phyloP scores from a whole-genome alignment of 2,113 vertebrate species.

The Cardinalis cardinalis region DNA sequence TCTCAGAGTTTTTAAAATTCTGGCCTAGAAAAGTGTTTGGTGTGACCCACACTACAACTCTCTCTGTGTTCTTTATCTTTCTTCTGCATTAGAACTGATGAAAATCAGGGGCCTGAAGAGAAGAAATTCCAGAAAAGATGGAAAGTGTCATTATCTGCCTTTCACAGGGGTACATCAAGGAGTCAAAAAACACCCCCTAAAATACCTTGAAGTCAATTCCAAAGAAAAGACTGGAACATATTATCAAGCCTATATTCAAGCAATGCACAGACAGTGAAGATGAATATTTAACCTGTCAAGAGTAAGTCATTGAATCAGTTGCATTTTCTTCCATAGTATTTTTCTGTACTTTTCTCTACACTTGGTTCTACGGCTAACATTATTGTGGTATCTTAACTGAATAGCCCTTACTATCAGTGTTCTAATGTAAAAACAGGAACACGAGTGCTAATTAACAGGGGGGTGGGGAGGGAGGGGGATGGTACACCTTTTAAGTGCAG shows the following conservation, averaged over 20 bases:
- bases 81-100: neutral
- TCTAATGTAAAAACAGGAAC: neutral
- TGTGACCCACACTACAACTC: neutral
- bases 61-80: neutral
- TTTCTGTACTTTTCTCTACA: neutral
- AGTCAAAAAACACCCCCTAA: neutral
- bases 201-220: neutral
- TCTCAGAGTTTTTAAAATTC: neutral
- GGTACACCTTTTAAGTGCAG: neutral
- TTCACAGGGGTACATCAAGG: neutral
- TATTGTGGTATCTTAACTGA: neutral
- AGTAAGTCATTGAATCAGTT: neutral
- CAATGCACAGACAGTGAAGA: neutral
- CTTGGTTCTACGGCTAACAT: neutral
- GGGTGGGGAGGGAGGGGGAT: neutral
- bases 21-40: neutral
- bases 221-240: neutral
- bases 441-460: neutral
- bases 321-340: neutral
- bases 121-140: neutral
- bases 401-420: neutral
- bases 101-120: neutral
- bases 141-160: neutral
- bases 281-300: neutral
- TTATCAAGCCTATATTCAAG: neutral